Conservation (phyloP, 2,113 vertebrate genomes). For the Erythrolamprus reginae region DNA sequence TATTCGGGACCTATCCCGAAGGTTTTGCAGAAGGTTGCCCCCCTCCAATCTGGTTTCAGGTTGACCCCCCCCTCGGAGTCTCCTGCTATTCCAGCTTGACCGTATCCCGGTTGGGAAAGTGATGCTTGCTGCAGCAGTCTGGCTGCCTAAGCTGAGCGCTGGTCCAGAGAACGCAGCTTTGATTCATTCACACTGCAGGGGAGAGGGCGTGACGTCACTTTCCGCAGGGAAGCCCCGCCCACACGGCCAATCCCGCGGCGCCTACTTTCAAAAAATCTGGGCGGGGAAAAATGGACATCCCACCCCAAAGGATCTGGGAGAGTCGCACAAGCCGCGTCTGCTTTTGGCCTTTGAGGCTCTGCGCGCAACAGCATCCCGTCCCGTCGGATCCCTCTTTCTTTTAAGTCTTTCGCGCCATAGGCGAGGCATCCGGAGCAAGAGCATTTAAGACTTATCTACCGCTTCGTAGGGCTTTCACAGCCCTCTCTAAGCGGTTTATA, state of each 20-base stretch:
- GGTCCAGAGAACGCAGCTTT: constrained; percentile 66
- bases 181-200: constrained; percentile 95
- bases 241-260: constrained; percentile 63
- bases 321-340: background rate
- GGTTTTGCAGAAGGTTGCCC: constrained; percentile 23
- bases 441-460: no score
- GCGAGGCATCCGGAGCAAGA: no score
- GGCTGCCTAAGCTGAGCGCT: constrained; percentile 46
- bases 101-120: constrained; percentile 49
- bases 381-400: background rate
- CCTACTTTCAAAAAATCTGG: background rate
- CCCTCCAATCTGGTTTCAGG: constrained; percentile 24
- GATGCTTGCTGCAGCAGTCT: constrained; percentile 55
- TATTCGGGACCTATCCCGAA: constrained; percentile 24
- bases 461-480: no score
- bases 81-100: constrained; percentile 34
- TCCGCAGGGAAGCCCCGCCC: constrained; percentile 70
- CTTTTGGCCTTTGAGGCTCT: background rate
- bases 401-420: background rate
- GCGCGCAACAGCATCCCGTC: background rate
- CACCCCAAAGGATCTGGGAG: background rate
- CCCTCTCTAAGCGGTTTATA: no score
- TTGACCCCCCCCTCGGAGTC: constrained; percentile 36
- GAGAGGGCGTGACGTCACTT: constrained; percentile 83
- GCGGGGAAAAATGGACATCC: constrained; percentile 17